phyloP scores from a whole-genome alignment of 2,113 vertebrate genomes.

The Thamnophis sirtalis region DNA sequence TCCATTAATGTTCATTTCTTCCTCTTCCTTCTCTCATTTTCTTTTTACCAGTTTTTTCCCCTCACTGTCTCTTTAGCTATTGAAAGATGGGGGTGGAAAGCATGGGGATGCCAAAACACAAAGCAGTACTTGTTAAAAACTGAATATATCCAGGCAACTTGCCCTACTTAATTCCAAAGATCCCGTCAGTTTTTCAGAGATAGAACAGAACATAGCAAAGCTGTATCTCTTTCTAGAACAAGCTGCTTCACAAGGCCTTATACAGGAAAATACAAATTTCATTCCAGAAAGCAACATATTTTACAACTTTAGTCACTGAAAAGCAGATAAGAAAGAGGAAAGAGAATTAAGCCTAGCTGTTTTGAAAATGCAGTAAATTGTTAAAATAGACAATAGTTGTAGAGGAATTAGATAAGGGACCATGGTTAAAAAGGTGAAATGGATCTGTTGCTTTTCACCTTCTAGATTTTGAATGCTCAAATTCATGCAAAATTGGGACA shows the following conservation, averaged over 20 bases:
- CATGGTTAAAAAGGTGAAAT: background rate
- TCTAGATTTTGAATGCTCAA: background rate
- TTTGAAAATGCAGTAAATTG: constrained; percentile 40
- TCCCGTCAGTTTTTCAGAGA: constrained; percentile 66
- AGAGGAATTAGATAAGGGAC: background rate
- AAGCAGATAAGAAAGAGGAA: constrained; percentile 44
- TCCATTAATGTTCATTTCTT: constrained; percentile 52
- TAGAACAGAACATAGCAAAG: constrained; percentile 71
- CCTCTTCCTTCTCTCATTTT: constrained; percentile 50
- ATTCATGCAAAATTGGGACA: background rate
- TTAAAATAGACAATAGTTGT: background rate
- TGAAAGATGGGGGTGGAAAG: constrained; percentile 37
- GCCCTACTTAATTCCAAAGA: constrained; percentile 83
- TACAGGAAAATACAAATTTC: constrained; percentile 58
- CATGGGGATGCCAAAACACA: constrained; percentile 73
- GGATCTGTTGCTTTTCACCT: background rate
- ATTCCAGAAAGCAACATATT: constrained; percentile 56
- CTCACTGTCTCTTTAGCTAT: constrained; percentile 56
- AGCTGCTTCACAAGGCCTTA: constrained; percentile 55
- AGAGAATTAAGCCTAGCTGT: constrained; percentile 21
- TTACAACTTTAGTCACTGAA: constrained; percentile 55
- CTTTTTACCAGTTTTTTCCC: constrained; percentile 66
- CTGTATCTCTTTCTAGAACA: constrained; percentile 73
- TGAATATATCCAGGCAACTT: constrained; percentile 80
- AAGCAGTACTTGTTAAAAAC: constrained; percentile 85